These are phyloP conservation scores for Serilophus lunatus DNA, from an alignment of 2,113 vertebrate species.

Conservation along the genomic window DNA sequence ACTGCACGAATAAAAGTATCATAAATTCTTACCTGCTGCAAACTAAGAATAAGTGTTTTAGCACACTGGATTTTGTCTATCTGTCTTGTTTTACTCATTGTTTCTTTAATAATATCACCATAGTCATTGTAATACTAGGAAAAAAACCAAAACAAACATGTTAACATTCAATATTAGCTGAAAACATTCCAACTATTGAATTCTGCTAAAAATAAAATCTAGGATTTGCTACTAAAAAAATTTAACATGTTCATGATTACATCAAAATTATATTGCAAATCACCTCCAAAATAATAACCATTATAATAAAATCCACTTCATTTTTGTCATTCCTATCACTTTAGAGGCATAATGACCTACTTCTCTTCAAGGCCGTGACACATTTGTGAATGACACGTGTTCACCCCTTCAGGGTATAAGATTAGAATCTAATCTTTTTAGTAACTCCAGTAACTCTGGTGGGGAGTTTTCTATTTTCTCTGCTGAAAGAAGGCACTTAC, in stretches of 20 bases:
- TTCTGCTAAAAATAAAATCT: not conserved
- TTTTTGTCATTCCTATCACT: not conserved
- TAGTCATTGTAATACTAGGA: constrained; percentile 97
- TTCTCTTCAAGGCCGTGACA: constrained; percentile 33
- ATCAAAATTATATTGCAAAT: not conserved
- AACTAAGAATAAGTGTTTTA: constrained; percentile 97
- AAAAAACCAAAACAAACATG: not conserved
- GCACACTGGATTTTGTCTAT: constrained; percentile 99
- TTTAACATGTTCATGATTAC: not conserved
- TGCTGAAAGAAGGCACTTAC: not conserved
- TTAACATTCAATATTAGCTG: not conserved
- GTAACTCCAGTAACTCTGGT: not conserved
- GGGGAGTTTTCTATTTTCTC: not conserved
- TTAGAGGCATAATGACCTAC: constrained; percentile 1
- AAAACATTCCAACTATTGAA: not conserved
- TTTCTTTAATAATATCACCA: constrained; percentile 99
- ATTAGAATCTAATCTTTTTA: not conserved
- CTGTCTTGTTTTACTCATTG: constrained; percentile 98
- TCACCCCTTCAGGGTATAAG: not conserved
- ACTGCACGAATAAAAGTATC: not conserved
- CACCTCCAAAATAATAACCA: not conserved
- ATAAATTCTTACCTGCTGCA: constrained; percentile 89
- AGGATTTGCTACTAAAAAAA: not conserved
- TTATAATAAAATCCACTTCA: not conserved
- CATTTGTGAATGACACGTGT: not conserved